Base-by-base conservation (phyloP, 2,888 invertebrate species). In the Brenthis ino region DNA sequence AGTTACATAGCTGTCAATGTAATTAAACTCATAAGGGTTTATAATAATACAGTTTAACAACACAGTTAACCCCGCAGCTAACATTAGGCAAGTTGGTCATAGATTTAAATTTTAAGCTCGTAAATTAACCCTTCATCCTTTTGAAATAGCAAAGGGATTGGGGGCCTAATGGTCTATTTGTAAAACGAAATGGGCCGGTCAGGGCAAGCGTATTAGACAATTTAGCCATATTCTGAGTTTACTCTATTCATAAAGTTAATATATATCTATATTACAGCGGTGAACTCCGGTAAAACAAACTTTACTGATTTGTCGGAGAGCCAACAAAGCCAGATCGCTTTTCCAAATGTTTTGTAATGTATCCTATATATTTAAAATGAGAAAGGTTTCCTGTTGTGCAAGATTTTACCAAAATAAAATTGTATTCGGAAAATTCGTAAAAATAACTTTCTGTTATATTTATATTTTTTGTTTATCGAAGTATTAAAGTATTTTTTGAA, bases 81-180 rank as follows among this genome's bases (percentile, higher is more conserved):
- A 86, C 84, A 87, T 91, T 88, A 89, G 87, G 88, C 88, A 89
- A 91, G 87, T 89, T 88, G 86, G 84, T 83, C 87, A 88, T 91
- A 91, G 90, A 92, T 92, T 92, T 91, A 93, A 91, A 91, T 93
- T 91, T 91, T 89, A 87, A 90, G 91, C 89, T 90, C 89, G 84
- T 92, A 93, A 92, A 91, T 91, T 93, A 91, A 91, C 91, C 92
- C 91, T 88, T 88, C 91, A 89, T 90, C 91, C 92, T 91, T 91
- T 90, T 88, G 89, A 89, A 91, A 91, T 90, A 89, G 92, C 89
- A 85, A 90, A 91, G 90, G 91, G 91, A 90, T 89, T 88, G 90
- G 88, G 88, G 89, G 86, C 87, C 86, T 90, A 93, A 93, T 90
- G 91, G 92, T 88, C 92, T 93, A 92, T 93, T 92, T 93, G 91